Evolutionary conservation across 1,140 invertebrate genomes (phyloP), one percentile per base, ranked within the genome.

Genomic region (Chironomus striatipennis): DNA sequence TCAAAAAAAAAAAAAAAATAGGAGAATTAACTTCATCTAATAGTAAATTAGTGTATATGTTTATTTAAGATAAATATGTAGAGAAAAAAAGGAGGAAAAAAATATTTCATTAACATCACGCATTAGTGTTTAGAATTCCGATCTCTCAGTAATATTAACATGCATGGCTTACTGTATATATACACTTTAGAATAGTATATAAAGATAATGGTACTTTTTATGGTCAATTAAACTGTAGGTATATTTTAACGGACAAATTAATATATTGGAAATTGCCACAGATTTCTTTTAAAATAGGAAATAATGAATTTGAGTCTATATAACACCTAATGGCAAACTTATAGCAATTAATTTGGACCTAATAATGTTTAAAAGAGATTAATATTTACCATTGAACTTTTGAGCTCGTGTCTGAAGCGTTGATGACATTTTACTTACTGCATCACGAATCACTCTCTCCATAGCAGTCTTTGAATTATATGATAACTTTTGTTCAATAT

Each of bases 311-410:
- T 34, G 5, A 34, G 24, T 34, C 24, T 34, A 34, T 34, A 34
- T 34, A 34, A 34, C 24, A 34, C 24, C 24, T 34, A n/a, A n/a
- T n/a, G n/a, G n/a, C n/a, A 34, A 34, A 34, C 5, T 34, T 34
- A 34, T 34, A 34, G 24, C 24, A 34, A 34, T 34, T 34, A 34
- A 2, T 2, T 34, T 34, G 24, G 24, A 34, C 24, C 5, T 34
- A 34, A n/a, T n/a, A n/a, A n/a, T n/a, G n/a, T n/a, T n/a, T 34
- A 34, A 1, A 34, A 34, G 1, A 34, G 24, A 34, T 34, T 34
- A 34, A 34, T 34, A 80, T 82, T 83, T 79, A 85, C 84, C 82
- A 78, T 86, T 85, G 76, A 86, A 85, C 79, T 84, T 84, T 74
- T 79, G 80, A 17, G 85, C 84, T 77, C 85, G 82, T 65, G 80